Evolutionary conservation across 2,888 invertebrate species (phyloP), one percentile per base, ranked within the genome.

Genomic region (Leuctra nigra): DNA sequence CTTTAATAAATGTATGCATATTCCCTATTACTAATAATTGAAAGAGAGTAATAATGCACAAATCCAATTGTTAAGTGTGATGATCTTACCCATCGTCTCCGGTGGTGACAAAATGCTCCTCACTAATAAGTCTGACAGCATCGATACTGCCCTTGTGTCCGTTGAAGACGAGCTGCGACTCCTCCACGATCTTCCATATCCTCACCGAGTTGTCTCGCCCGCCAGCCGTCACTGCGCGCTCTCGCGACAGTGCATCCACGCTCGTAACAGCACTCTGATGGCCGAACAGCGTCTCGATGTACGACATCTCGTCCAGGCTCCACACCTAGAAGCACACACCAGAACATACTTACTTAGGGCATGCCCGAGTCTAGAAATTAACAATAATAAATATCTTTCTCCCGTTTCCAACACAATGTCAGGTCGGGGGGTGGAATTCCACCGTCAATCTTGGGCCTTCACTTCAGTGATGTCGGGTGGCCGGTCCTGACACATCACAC

Each of bases 101-200:
- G 18, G 91, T 91, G 1, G 95, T 91, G 1, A 97, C 75, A 73
- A 98, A 99, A 72, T 91, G 86, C 64, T 94, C 90, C 67, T 97
- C 96, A 70, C 96, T 94, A 56, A 99, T 81, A 47, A 96, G 77
- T 67, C 86, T 86, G 0, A 98, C 91, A 67, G 81, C 82, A 72
- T 98, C 98, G 60, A 98, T 83, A 59, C 91, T 91, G 39, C 85
- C 84, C 13, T 75, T 72, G 56, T 89, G 87, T 0, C 90, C 92
- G 70, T 93, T 91, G 68, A 89, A 97, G 64, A 98, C 88, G 16
- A 99, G 76, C 69, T 99, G 98, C 16, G 96, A 95, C 70, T 98
- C 98, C 74, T 98, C 97, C 1, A 87, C 84, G 57, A 99, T 88
- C 72, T 99, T 98, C 97, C 98, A 99, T 64, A 99, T 81, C 64